A percentile compares a stretch with the other conserved stretches of the same genome.
These are phyloP conservation scores for Brachionus calyciflorus DNA, from an alignment of 1,140 invertebrate species.

Conservation along the genomic window DNA sequence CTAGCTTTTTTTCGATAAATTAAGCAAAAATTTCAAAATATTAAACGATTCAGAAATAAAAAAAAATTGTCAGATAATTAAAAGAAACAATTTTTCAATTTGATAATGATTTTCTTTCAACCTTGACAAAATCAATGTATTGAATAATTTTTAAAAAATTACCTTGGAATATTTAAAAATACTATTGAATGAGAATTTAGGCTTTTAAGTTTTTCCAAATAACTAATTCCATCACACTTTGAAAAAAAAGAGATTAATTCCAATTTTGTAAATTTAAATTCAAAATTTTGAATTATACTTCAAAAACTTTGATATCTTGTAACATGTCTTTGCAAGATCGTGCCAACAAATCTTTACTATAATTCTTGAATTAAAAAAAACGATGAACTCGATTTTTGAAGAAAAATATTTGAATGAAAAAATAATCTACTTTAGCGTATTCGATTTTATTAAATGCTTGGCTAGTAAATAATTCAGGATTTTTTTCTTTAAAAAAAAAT, in stretches of 20 bases:
- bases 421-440: constrained; percentile 32
- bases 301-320: constrained; percentile 43
- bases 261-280: neutral
- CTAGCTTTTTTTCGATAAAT: too few relatives aligned
- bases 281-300: neutral
- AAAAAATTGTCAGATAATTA: too few relatives aligned
- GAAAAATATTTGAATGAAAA: neutral
- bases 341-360: constrained; percentile 41
- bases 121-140: neutral
- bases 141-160: neutral
- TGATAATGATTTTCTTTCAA: neutral
- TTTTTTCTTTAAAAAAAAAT: constrained; percentile 33
- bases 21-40: too few relatives aligned
- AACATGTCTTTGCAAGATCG: constrained; percentile 43
- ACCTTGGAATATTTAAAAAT: constrained; percentile 46
- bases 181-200: constrained; percentile 41
- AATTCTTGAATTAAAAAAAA: constrained; percentile 12
- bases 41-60: too few relatives aligned
- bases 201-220: constrained; percentile 22
- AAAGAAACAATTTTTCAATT: neutral
- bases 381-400: neutral
- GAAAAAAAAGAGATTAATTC: neutral
- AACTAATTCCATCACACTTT: constrained; percentile 30
- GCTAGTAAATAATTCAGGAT: constrained; percentile 44
- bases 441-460: constrained; percentile 46